phyloP scores from a whole-genome alignment of 2,888 invertebrate genomes.

The Polydrusus cervinus region DNA sequence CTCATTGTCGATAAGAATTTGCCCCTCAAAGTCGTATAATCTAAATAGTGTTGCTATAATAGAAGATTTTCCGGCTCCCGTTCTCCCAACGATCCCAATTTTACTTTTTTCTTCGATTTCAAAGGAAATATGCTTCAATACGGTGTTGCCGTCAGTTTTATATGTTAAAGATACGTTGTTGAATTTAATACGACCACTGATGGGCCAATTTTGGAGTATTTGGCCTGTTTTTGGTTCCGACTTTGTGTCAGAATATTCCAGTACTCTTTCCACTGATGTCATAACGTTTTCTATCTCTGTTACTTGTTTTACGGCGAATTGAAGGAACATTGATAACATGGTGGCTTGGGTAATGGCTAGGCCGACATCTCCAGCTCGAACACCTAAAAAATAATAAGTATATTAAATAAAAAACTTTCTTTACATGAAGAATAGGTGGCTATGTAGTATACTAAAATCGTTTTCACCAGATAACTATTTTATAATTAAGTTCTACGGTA shows the following conservation, averaged over 20 bases:
- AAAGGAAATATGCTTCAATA: conserved; percentile 72
- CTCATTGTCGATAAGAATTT: conserved; percentile 86
- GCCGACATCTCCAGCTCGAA: conserved; percentile 68
- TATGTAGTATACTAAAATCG: no score
- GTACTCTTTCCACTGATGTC: conserved; percentile 91
- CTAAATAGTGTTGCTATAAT: conserved; percentile 86
- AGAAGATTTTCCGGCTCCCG: conserved; percentile 88
- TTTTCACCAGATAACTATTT: no score
- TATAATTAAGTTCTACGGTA: no score
- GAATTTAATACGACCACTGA: conserved; percentile 79
- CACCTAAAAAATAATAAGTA: conserved; percentile 60
- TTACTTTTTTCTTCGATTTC: conserved; percentile 80
- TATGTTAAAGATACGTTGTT: conserved; percentile 82
- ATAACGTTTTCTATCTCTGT: conserved; percentile 79
- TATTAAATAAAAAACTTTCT: conserved; percentile 41
- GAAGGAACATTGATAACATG: conserved; percentile 75
- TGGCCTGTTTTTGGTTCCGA: conserved; percentile 71
- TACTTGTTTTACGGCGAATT: conserved; percentile 85
- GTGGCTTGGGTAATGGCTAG: conserved; percentile 68
- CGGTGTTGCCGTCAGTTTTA: conserved; percentile 79
- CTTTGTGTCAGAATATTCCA: conserved; percentile 85
- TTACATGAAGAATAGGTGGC: background rate
- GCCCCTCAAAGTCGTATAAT: conserved; percentile 84
- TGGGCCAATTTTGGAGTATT: conserved; percentile 77
- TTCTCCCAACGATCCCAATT: conserved; percentile 86